These are phyloP conservation scores for Haliclona indistincta DNA, from an alignment of 37 sponge, comb jelly and placozoan genomes.

Conservation along the genomic window DNA sequence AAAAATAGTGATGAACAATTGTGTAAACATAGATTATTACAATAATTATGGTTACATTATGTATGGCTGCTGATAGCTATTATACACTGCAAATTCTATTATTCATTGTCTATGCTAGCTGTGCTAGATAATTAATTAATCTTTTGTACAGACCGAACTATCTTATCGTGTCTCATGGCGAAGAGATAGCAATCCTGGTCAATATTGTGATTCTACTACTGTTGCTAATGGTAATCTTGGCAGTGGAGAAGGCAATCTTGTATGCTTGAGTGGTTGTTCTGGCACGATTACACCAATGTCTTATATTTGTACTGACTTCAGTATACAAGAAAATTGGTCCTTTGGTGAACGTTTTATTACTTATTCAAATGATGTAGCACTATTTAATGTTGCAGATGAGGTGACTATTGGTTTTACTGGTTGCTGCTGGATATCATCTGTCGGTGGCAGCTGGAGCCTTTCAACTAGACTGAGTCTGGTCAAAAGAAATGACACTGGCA, in stretches of 20 bases:
- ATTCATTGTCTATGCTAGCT: no score
- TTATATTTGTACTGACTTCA: constrained; percentile 49
- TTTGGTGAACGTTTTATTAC: constrained; percentile 22
- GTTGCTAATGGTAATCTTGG: not conserved
- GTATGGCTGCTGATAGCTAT: no score
- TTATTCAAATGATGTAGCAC: not conserved
- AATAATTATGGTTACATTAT: no score
- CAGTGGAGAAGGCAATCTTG: no score
- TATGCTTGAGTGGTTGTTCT: no score
- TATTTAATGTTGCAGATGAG: constrained; percentile 7
- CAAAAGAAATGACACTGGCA: constrained; percentile 47
- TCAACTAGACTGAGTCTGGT: constrained; percentile 24
- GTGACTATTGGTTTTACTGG: constrained; percentile 19
- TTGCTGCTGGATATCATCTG: constrained; percentile 14
- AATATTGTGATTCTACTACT: not conserved
- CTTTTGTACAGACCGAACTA: constrained; percentile 32
- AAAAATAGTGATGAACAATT: no score
- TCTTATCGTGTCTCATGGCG: constrained; percentile 21
- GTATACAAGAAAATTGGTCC: constrained; percentile 47
- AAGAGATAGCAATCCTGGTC: not conserved
- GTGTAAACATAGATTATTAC: no score
- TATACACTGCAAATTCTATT: no score
- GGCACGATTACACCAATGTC: constrained; percentile 10
- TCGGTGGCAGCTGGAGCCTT: constrained; percentile 37
- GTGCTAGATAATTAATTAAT: no score